These are phyloP conservation scores for Nymphicus hollandicus DNA, from an alignment of 2,113 vertebrate species.

Conservation along the genomic window DNA sequence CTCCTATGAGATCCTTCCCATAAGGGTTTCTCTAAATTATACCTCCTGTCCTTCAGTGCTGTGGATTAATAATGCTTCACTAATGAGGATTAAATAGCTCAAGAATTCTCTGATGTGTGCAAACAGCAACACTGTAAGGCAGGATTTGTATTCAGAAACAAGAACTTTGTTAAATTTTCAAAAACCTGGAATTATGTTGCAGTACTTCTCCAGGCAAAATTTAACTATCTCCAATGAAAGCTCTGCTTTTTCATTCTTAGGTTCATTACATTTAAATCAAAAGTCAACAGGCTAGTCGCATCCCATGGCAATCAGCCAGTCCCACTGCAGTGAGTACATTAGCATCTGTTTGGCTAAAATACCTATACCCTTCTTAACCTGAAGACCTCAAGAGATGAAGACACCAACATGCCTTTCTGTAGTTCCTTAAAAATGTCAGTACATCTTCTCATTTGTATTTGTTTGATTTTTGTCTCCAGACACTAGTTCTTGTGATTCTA, in stretches of 20 bases:
- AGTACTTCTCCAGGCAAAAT: not conserved
- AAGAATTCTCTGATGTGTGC: constrained; percentile 42
- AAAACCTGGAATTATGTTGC: constrained; percentile 14
- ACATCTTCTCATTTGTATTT: not conserved
- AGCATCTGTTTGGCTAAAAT: not conserved
- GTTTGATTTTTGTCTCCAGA: not conserved
- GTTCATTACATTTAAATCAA: not conserved
- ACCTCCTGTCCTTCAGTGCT: constrained; percentile 44
- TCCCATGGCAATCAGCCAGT: not conserved
- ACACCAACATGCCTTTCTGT: not conserved
- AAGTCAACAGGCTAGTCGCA: not conserved
- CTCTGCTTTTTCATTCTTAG: not conserved
- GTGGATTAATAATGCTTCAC: constrained; percentile 55
- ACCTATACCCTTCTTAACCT: not conserved
- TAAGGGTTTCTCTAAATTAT: constrained; percentile 55
- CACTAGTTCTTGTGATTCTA: not conserved
- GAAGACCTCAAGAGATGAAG: not conserved
- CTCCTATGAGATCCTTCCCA: constrained; percentile 25
- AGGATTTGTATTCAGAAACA: constrained; percentile 44
- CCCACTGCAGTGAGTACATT: not conserved
- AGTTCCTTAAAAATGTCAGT: not conserved
- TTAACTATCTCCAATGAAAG: not conserved
- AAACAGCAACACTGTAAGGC: constrained; percentile 34
- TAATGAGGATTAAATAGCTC: constrained; percentile 64
- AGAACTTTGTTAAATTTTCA: constrained; percentile 7